Evolutionary conservation across 2,888 invertebrate genomes (phyloP), one percentile per base, ranked within the genome.

Genomic region (Aleiodes alternator): DNA sequence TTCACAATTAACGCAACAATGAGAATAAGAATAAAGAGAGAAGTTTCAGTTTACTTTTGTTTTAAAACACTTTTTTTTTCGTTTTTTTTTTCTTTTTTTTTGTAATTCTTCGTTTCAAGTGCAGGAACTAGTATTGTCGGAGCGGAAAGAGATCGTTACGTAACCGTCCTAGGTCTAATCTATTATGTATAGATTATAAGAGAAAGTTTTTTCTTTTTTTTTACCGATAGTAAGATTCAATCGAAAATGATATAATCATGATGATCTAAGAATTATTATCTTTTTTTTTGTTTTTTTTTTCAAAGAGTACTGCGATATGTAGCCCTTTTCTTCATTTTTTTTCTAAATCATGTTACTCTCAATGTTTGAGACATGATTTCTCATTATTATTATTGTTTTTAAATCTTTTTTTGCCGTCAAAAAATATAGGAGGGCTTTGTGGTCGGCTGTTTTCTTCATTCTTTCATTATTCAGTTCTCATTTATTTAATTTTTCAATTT

Each of bases 191-290:
- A 83, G 84, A 84, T 83, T 85, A 83, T 79, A 82, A 81, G 83
- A 86, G 81, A 84, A 76, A 69, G 68, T 64, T 73, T 69, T 82
- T 23, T 23, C 1, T 59, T 55, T 55, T 55, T 55, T 79, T 81
- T 79, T 80, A 83, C 78, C 80, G 82, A 83, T 85, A 85, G 82
- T 83, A 82, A 83, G 81, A 83, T 84, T 83, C 83, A 82, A 82
- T 80, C 80, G 80, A 68, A 51, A 79, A 80, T 78, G 76, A 83
- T 84, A 83, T 84, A 83, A 85, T 84, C 76, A 82, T 85, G 83
- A 82, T 81, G 78, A 79, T 72, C 82, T 85, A 84, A 78, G 78
- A 77, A 77, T 76, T 71, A 74, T 80, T 76, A 75, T 69, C 72
- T 64, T 73, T 69, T 56, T 64, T 73, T 69, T 56, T 51, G 43